Evolutionary conservation across 2,797 vertebrate genomes (phyloP).

Genomic region (Cryptoblepharus egeriae): DNA sequence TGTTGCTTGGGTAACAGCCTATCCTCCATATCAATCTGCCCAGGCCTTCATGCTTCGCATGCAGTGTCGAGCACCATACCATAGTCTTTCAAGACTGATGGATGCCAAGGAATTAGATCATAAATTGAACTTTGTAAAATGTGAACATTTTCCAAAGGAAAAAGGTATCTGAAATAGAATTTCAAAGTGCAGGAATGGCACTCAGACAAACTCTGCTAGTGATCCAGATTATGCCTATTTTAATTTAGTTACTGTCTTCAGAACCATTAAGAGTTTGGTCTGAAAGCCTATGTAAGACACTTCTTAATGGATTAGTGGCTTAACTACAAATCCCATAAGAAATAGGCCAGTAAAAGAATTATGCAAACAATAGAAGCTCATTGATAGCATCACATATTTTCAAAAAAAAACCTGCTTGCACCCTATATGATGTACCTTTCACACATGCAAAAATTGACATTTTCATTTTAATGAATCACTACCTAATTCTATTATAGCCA

Average conservation of each 20-base stretch:
- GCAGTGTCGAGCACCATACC: no score
- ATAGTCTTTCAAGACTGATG: no score
- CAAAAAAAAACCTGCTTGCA: not conserved
- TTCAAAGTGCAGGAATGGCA: not conserved
- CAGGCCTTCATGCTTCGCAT: no score
- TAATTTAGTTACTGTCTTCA: constrained; percentile 46
- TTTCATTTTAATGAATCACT: not conserved
- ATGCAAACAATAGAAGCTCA: constrained; percentile 17
- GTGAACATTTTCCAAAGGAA: not conserved
- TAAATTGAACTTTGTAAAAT: not conserved
- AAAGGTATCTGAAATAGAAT: not conserved
- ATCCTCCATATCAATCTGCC: no score
- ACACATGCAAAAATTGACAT: not conserved
- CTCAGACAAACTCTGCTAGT: constrained; percentile 23
- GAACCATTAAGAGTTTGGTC: constrained; percentile 36
- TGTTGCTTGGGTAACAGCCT: no score
- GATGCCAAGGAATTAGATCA: no score
- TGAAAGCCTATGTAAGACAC: constrained; percentile 47
- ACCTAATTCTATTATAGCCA: not conserved
- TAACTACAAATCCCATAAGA: constrained; percentile 28
- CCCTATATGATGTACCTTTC: not conserved
- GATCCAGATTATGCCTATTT: constrained; percentile 51
- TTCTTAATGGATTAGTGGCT: constrained; percentile 49
- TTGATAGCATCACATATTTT: not conserved
- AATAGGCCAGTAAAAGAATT: constrained; percentile 24